These are phyloP conservation scores for Platycheirus rosarum DNA, from an alignment of 2,888 invertebrate genomes.

Conservation along the genomic window DNA sequence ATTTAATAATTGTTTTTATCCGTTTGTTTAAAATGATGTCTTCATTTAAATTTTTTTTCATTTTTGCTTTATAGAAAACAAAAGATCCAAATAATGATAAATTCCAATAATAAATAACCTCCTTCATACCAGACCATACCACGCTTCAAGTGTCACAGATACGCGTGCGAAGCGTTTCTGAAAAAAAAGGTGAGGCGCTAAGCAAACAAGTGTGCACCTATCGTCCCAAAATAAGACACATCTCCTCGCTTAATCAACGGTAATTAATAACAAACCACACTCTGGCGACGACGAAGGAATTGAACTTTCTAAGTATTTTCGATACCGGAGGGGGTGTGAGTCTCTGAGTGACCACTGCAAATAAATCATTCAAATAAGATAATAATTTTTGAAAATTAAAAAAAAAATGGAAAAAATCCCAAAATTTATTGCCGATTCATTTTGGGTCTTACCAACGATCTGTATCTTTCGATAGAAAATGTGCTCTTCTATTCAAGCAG, in stretches of 20 bases:
- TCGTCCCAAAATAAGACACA: conserved; percentile 36
- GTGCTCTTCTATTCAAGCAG: conserved; percentile 22
- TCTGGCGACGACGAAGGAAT: neutral
- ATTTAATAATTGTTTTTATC: conserved; percentile 1
- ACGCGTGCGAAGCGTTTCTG: conserved; percentile 15
- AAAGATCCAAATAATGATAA: conserved; percentile 50
- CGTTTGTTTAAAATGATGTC: conserved; percentile 22
- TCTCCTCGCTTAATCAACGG: conserved; percentile 46
- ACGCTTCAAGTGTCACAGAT: conserved; percentile 38
- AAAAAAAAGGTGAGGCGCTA: conserved; percentile 45
- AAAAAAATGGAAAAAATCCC: conserved; percentile 10
- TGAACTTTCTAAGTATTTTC: conserved; percentile 7
- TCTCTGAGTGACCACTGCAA: conserved; percentile 30
- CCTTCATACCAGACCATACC: conserved; percentile 3
- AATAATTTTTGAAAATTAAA: conserved; percentile 47
- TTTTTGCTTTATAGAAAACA: conserved; percentile 1
- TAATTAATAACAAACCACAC: conserved; percentile 55
- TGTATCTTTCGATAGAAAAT: conserved; percentile 50
- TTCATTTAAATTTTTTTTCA: conserved; percentile 1
- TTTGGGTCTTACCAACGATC: conserved; percentile 41
- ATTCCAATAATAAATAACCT: conserved; percentile 53
- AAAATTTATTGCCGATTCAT: conserved; percentile 61
- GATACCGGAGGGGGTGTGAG: conserved; percentile 2
- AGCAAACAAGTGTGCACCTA: conserved; percentile 32
- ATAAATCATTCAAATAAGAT: conserved; percentile 64